Conservation (phyloP, 2,888 invertebrate species). For the Dioctria rufipes region DNA sequence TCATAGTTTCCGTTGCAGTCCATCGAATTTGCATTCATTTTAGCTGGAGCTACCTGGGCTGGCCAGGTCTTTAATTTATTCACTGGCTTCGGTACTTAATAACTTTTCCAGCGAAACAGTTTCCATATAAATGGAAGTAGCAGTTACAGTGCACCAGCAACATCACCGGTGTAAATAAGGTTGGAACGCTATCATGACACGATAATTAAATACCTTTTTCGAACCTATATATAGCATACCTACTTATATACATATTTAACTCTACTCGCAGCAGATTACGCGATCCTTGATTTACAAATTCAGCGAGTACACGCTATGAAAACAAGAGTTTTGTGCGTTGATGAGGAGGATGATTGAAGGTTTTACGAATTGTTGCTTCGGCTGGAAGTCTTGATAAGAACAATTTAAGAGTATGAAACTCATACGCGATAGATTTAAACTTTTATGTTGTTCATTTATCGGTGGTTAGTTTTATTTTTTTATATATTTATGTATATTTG, state of each 20-base stretch:
- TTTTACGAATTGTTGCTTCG: constrained; percentile 22
- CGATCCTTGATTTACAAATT: constrained; percentile 7
- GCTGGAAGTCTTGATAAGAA: constrained; percentile 23
- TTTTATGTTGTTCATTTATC: too few species aligned
- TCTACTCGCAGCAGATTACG: neutral
- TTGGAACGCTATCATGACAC: neutral
- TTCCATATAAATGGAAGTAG: neutral
- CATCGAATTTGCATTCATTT: constrained; percentile 24
- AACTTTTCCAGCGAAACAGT: neutral
- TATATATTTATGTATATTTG: too few species aligned
- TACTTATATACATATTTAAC: too few species aligned
- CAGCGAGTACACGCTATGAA: neutral
- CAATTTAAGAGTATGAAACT: neutral
- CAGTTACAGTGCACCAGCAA: neutral
- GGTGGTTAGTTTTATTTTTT: too few species aligned
- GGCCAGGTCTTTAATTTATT: constrained; percentile 1
- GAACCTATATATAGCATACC: neutral
- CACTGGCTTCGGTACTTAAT: neutral
- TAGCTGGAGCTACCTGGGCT: neutral
- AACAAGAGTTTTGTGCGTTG: neutral
- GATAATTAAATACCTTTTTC: constrained; percentile 30
- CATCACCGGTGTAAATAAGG: neutral
- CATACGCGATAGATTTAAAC: neutral
- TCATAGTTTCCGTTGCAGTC: constrained; percentile 22
- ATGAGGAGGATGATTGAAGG: neutral